Conservation (phyloP, 2,888 invertebrate species). For the Tubulanus polymorphus region DNA sequence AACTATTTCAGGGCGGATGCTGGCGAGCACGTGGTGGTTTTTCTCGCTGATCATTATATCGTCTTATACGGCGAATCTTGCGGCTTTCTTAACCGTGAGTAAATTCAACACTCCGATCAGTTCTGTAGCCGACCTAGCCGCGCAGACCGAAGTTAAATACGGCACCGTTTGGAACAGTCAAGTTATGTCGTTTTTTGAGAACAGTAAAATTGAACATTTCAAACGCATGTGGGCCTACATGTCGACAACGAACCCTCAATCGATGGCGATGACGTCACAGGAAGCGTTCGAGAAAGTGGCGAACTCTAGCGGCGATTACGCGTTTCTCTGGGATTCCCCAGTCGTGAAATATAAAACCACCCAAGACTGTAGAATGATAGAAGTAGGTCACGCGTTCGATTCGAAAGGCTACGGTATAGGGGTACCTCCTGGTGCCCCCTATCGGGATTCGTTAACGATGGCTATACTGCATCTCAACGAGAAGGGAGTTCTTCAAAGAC, state of each 20-base stretch:
- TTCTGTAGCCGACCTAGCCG: constrained; percentile 30
- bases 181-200: constrained; percentile 39
- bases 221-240: constrained; percentile 40
- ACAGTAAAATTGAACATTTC: constrained; percentile 36
- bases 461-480: constrained; percentile 37
- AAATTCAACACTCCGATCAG: constrained; percentile 27
- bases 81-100: constrained; percentile 42
- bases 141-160: constrained; percentile 35
- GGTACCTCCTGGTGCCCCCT: constrained; percentile 31
- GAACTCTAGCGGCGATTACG: constrained; percentile 32
- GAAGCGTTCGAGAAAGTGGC: constrained; percentile 33
- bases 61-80: constrained; percentile 44
- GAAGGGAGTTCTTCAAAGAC: constrained; percentile 32
- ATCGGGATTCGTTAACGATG: constrained; percentile 33
- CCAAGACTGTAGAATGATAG: constrained; percentile 38
- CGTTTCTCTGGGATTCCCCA: constrained; percentile 48
- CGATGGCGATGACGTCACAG: constrained; percentile 32
- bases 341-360: constrained; percentile 36
- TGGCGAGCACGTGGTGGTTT: constrained; percentile 43
- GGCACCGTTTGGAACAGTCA: constrained; percentile 44
- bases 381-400: constrained; percentile 42
- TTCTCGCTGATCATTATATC: constrained; percentile 42
- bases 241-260: constrained; percentile 26
- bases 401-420: constrained; percentile 43
- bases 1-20: constrained; percentile 36